A percentile compares a stretch with the other conserved stretches of the same genome.
These are phyloP conservation scores for Anthophora plumipes DNA, from an alignment of 2,888 invertebrate species.

Conservation along the genomic window DNA sequence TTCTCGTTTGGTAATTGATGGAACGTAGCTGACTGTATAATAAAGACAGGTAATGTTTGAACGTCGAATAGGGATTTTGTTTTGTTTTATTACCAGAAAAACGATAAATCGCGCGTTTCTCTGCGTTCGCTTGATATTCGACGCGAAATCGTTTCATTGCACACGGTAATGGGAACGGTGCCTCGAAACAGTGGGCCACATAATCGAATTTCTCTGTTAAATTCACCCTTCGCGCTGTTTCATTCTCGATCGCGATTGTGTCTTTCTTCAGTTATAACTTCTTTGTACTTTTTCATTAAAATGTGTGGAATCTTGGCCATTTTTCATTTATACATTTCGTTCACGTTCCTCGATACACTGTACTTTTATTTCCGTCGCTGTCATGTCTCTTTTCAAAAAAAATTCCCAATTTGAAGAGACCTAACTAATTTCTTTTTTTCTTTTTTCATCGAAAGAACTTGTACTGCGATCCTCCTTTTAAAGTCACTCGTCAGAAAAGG, in stretches of 20 bases:
- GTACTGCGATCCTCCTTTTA: too few species aligned
- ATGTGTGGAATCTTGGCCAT: too few species aligned
- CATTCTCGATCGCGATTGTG: not conserved
- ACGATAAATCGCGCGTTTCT: not conserved
- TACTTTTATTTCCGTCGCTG: too few species aligned
- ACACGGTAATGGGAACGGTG: not conserved
- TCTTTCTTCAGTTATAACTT: not conserved
- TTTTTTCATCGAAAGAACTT: too few species aligned
- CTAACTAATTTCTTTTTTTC: too few species aligned
- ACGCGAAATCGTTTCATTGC: slow-evolving; percentile 13
- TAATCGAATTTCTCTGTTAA: slow-evolving; percentile 5
- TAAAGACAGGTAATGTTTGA: not conserved
- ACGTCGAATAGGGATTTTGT: not conserved
- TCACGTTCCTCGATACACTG: too few species aligned
- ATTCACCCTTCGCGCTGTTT: not conserved
- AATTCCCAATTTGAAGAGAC: too few species aligned
- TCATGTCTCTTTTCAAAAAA: too few species aligned
- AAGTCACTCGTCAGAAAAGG: too few species aligned
- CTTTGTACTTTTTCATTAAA: not conserved
- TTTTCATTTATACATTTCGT: too few species aligned
- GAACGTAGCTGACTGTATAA: not conserved
- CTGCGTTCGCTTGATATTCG: not conserved
- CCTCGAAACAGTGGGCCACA: not conserved
- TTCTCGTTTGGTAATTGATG: not conserved
- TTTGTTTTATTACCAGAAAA: not conserved